phyloP scores from a whole-genome alignment of 1,140 invertebrate species.

The Cecropterus lyciades region DNA sequence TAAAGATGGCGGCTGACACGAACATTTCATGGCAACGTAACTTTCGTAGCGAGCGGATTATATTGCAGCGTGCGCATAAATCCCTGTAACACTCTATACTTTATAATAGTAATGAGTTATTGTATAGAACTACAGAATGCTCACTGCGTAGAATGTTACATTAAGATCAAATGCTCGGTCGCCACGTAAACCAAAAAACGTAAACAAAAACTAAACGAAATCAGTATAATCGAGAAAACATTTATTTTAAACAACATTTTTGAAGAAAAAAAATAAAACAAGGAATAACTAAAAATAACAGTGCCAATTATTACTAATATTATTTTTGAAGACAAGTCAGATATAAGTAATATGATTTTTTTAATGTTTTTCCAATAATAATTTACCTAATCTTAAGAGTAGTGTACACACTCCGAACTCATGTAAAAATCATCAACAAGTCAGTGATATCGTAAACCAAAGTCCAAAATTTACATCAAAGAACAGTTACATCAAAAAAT shows the following conservation, averaged over 20 bases:
- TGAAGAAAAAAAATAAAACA: conserved; percentile 66
- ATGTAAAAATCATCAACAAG: conserved; percentile 31
- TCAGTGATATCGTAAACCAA: conserved; percentile 44
- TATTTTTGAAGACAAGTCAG: conserved; percentile 39
- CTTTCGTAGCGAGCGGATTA: too few species aligned
- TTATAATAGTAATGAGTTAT: too few species aligned
- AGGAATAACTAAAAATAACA: conserved; percentile 77
- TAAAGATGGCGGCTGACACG: background rate
- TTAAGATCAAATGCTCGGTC: too few species aligned
- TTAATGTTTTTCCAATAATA: conserved; percentile 29
- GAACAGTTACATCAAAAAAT: conserved; percentile 57
- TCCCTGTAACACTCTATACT: too few species aligned
- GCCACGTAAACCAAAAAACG: conserved; percentile 8
- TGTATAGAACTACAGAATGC: too few species aligned
- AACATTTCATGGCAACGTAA: too few species aligned
- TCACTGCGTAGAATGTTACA: too few species aligned
- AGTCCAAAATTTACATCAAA: conserved; percentile 53
- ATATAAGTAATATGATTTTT: conserved; percentile 42
- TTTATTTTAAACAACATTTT: conserved; percentile 77
- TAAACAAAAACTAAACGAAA: conserved; percentile 64
- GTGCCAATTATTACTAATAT: conserved; percentile 71
- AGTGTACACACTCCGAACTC: conserved; percentile 30
- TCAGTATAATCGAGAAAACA: conserved; percentile 71
- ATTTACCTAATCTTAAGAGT: conserved; percentile 37
- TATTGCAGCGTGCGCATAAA: too few species aligned